phyloP scores from a whole-genome alignment of 2,888 invertebrate species.

The Eupithecia dodoneata region DNA sequence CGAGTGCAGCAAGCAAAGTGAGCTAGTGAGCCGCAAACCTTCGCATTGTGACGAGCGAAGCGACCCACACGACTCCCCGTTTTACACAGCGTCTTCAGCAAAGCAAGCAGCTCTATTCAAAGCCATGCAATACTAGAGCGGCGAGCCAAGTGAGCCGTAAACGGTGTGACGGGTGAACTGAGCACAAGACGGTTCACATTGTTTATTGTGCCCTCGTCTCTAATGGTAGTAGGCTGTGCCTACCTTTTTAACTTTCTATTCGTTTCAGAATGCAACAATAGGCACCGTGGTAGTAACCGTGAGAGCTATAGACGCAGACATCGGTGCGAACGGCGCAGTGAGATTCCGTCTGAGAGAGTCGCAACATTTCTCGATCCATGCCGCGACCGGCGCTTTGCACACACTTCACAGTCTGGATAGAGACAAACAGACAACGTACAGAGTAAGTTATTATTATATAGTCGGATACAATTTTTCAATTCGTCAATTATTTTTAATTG shows the following conservation, averaged over 20 bases:
- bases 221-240: too few species aligned
- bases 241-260: not conserved
- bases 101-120: not conserved
- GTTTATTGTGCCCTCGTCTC: too few species aligned
- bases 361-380: conserved; percentile 91
- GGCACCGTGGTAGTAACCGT: conserved; percentile 92
- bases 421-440: conserved; percentile 93
- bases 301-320: conserved; percentile 93
- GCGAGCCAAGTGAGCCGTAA: not conserved
- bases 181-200: not conserved
- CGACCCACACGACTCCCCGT: not conserved
- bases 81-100: not conserved
- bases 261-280: conserved; percentile 90
- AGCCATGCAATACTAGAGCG: not conserved
- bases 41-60: not conserved
- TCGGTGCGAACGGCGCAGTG: conserved; percentile 95
- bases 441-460: conserved; percentile 80
- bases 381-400: conserved; percentile 90
- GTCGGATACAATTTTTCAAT: too few species aligned
- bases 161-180: not conserved
- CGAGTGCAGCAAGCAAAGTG: too few species aligned
- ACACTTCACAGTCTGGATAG: conserved; percentile 89
- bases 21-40: not conserved
- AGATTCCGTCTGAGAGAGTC: conserved; percentile 93
- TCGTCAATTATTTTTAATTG: too few species aligned